These are phyloP conservation scores for Neolamprologus cancellatus DNA, from an alignment of 2,113 vertebrate genomes.

Conservation along the genomic window DNA sequence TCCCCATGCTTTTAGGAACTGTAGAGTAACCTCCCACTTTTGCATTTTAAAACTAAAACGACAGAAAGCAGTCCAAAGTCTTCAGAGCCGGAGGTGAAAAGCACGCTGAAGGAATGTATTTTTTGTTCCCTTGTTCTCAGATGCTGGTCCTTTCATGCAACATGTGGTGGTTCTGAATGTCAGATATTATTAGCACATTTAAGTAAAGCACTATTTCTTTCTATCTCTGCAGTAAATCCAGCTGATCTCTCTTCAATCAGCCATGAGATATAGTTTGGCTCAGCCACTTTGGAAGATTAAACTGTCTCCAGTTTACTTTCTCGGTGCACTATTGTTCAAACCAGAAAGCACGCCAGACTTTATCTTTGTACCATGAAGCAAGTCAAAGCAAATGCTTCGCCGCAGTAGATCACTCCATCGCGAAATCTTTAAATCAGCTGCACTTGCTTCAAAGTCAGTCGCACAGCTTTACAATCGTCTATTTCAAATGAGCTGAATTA, in stretches of 20 bases:
- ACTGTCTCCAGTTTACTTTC: neutral
- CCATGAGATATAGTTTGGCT: neutral
- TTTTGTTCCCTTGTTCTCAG: neutral
- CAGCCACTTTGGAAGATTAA: neutral
- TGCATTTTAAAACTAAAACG: neutral
- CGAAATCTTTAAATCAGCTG: slow-evolving; percentile 5
- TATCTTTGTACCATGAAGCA: neutral
- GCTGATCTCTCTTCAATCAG: neutral
- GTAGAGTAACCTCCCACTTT: neutral
- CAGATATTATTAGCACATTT: neutral
- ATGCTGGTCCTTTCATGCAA: neutral
- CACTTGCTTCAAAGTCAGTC: neutral
- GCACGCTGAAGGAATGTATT: neutral
- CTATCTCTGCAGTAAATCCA: neutral
- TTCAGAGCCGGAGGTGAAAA: neutral
- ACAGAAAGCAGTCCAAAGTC: neutral
- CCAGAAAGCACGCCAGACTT: neutral
- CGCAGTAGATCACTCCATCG: neutral
- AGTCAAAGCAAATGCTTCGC: neutral
- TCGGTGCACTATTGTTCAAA: neutral
- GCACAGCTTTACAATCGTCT: neutral
- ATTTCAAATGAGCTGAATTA: neutral
- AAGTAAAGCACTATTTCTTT: neutral
- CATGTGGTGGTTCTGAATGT: neutral
- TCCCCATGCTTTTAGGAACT: neutral